These are phyloP conservation scores for Geopemphigus sp. DNA, from an alignment of 1,140 invertebrate genomes.

Conservation along the genomic window DNA sequence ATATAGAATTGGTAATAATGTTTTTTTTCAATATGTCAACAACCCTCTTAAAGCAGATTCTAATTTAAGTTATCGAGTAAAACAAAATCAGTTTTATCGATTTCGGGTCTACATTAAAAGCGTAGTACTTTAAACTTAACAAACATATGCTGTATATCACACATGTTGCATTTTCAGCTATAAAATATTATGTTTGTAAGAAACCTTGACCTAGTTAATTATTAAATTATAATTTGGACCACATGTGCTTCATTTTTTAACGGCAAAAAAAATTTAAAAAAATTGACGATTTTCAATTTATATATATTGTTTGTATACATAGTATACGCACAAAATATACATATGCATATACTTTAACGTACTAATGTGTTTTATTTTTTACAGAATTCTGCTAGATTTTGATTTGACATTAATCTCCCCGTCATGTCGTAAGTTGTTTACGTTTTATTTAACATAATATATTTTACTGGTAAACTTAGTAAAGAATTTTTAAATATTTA, in stretches of 20 bases:
- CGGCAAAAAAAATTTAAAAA: neutral
- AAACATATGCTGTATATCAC: constrained; percentile 5
- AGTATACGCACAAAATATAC: neutral
- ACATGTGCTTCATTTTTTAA: constrained; percentile 42
- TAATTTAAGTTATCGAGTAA: neutral
- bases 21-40: neutral
- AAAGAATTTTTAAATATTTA: neutral
- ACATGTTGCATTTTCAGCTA: constrained; percentile 34
- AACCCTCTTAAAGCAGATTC: neutral
- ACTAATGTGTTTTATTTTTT: constrained; percentile 45
- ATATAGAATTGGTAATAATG: neutral
- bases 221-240: constrained; percentile 43
- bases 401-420: constrained; percentile 35
- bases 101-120: constrained; percentile 9
- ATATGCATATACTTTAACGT: neutral
- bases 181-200: constrained; percentile 37
- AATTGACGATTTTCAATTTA: constrained; percentile 1
- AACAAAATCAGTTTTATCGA: constrained; percentile 16
- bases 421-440: constrained; percentile 37
- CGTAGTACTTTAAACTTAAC: constrained; percentile 13
- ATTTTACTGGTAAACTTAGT: constrained; percentile 19
- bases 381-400: constrained; percentile 38
- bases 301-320: neutral
- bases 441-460: constrained; percentile 26
- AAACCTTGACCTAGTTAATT: constrained; percentile 44